phyloP scores from a whole-genome alignment of 2,888 invertebrate genomes.

The Dolomedes plantarius region DNA sequence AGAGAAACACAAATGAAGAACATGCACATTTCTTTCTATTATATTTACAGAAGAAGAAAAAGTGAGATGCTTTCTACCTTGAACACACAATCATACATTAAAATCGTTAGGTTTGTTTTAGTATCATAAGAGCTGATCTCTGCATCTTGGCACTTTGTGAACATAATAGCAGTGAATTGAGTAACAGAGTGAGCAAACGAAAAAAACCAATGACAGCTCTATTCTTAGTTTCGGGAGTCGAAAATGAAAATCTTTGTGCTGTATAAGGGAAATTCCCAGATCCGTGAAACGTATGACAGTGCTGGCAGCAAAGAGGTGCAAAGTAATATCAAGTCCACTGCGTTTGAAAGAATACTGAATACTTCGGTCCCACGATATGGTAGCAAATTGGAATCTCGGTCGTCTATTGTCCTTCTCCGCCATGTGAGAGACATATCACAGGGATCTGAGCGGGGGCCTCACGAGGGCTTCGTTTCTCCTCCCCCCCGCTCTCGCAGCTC shows the following conservation, averaged over 20 bases:
- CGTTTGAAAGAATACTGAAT: too few species aligned
- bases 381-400: constrained; percentile 51
- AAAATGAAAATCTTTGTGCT: constrained; percentile 59
- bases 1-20: constrained; percentile 66
- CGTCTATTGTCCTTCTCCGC: constrained; percentile 60
- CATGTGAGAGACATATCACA: constrained; percentile 70
- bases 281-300: constrained; percentile 54
- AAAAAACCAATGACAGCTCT: constrained; percentile 45
- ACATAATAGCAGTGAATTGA: constrained; percentile 64
- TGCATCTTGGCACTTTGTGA: constrained; percentile 68
- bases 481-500: constrained; percentile 63
- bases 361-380: constrained; percentile 44
- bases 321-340: constrained; percentile 58
- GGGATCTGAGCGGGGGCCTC: constrained; percentile 70
- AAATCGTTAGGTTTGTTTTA: constrained; percentile 50
- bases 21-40: constrained; percentile 55
- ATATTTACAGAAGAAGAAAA: constrained; percentile 58
- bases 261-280: constrained; percentile 25
- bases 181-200: constrained; percentile 61
- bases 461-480: constrained; percentile 47
- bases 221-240: constrained; percentile 49
- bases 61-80: constrained; percentile 53
- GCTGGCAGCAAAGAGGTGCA: constrained; percentile 71
- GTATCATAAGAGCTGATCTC: constrained; percentile 31
- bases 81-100: constrained; percentile 44